Percentiles rank a stretch among this genome's conserved stretches.
Conservation (phyloP, 2,113 vertebrate genomes). For the Protobothrops flavoviridis region DNA sequence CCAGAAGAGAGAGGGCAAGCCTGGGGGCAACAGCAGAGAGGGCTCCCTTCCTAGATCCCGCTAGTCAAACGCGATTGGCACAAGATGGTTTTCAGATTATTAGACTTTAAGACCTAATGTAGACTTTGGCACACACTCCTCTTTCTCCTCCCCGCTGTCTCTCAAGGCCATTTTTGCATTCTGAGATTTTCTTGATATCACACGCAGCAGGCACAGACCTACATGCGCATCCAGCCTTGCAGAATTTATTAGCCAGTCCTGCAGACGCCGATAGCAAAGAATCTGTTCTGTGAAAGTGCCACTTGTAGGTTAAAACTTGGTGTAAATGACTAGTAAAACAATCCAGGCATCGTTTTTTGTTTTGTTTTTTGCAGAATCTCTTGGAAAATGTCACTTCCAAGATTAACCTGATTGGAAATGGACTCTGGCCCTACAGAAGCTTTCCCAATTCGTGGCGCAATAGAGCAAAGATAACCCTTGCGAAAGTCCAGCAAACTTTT, state of each 20-base stretch:
- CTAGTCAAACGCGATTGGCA: not conserved
- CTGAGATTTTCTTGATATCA: not conserved
- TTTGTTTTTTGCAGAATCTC: not conserved
- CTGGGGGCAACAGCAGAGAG: not conserved
- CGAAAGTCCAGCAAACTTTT: not conserved
- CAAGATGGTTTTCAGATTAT: not conserved
- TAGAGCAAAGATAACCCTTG: not conserved
- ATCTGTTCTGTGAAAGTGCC: not conserved
- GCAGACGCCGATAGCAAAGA: not conserved
- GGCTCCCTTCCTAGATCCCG: not conserved
- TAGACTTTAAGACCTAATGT: not conserved
- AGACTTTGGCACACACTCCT: not conserved
- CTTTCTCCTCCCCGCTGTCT: not conserved
- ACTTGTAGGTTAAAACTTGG: not conserved
- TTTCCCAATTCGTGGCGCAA: not conserved
- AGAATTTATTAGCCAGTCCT: not conserved
- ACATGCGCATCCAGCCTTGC: not conserved
- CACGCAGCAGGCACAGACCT: accelerated
- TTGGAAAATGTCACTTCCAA: not conserved
- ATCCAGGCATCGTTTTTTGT: not conserved
- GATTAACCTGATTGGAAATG: not conserved
- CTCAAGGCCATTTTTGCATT: not conserved
- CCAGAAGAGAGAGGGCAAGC: not conserved
- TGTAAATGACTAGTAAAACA: not conserved
- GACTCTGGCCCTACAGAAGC: not conserved